A percentile compares a stretch with the other conserved stretches of the same genome.
These are phyloP conservation scores for Drosophila serrata DNA, from an alignment of 1,140 invertebrate genomes.

Conservation along the genomic window DNA sequence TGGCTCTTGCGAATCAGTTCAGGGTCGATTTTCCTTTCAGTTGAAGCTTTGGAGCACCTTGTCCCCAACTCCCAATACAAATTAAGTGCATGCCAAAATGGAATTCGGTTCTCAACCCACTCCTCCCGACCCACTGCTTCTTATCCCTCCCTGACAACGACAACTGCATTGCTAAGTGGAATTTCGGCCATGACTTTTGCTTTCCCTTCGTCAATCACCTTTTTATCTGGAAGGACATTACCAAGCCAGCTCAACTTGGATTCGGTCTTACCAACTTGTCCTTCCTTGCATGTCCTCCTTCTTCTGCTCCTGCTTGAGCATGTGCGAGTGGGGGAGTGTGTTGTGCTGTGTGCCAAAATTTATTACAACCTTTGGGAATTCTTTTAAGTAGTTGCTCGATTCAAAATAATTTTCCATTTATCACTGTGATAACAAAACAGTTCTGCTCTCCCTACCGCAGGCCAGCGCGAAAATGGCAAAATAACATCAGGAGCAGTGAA, in stretches of 20 bases:
- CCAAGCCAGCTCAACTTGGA: constrained; percentile 64
- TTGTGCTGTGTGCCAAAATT: constrained; percentile 63
- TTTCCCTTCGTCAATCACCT: constrained; percentile 80
- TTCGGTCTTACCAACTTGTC: constrained; percentile 52
- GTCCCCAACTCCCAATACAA: constrained; percentile 49
- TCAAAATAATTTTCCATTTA: constrained; percentile 85
- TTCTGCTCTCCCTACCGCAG: constrained; percentile 46
- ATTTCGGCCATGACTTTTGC: constrained; percentile 81
- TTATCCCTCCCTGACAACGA: constrained; percentile 35
- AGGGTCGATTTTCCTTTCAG: constrained; percentile 16
- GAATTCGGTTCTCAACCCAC: constrained; percentile 15
- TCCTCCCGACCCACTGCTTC: background rate
- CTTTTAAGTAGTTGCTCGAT: constrained; percentile 84
- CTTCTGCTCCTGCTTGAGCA: background rate
- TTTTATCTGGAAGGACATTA: constrained; percentile 80
- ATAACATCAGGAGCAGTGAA: constrained; percentile 63
- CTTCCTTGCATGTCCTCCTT: constrained; percentile 58
- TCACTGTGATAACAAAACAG: constrained; percentile 84
- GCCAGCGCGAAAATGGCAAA: constrained; percentile 77
- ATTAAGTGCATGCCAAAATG: constrained; percentile 47
- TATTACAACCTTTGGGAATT: constrained; percentile 84
- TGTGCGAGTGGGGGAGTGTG: constrained; percentile 2
- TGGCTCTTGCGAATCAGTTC: constrained; percentile 7
- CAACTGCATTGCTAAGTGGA: constrained; percentile 77
- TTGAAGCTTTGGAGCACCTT: constrained; percentile 1